A percentile compares a stretch with the other conserved stretches of the same genome.
phyloP scores from a whole-genome alignment of 2,888 invertebrate genomes.

The Capitulum mitella region DNA sequence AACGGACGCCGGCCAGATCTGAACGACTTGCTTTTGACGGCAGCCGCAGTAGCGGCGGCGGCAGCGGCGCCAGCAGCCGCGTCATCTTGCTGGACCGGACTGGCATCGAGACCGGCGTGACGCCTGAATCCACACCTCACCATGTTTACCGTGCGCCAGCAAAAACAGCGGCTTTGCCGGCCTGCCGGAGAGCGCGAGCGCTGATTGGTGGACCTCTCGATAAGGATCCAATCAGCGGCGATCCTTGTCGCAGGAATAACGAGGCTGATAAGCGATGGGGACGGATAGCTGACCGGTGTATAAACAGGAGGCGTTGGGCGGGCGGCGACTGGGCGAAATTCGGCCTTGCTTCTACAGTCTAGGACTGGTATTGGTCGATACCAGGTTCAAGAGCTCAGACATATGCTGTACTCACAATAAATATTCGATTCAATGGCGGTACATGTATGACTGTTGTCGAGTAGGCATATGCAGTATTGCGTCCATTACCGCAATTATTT shows the following conservation, averaged over 20 bases:
- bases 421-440: too few relatives aligned
- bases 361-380: too few relatives aligned
- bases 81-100: background rate
- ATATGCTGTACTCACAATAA: too few relatives aligned
- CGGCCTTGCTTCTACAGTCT: background rate
- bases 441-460: too few relatives aligned
- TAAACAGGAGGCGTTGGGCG: background rate
- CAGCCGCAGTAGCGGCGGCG: background rate
- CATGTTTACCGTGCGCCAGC: background rate
- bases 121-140: background rate
- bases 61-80: background rate
- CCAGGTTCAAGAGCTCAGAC: too few relatives aligned
- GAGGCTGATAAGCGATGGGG: slow-evolving; percentile 22
- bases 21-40: too few relatives aligned
- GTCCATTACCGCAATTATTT: too few relatives aligned
- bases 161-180: background rate
- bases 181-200: background rate
- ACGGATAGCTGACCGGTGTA: background rate
- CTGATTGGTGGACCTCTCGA: slow-evolving; percentile 8
- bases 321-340: background rate
- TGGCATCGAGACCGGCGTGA: too few relatives aligned
- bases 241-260: slow-evolving; percentile 18
- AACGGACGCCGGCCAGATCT: too few relatives aligned
- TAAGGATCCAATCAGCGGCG: slow-evolving; percentile 22
- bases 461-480: too few relatives aligned